Conservation (phyloP, 2,888 invertebrate species). For the Metalampra italica region DNA sequence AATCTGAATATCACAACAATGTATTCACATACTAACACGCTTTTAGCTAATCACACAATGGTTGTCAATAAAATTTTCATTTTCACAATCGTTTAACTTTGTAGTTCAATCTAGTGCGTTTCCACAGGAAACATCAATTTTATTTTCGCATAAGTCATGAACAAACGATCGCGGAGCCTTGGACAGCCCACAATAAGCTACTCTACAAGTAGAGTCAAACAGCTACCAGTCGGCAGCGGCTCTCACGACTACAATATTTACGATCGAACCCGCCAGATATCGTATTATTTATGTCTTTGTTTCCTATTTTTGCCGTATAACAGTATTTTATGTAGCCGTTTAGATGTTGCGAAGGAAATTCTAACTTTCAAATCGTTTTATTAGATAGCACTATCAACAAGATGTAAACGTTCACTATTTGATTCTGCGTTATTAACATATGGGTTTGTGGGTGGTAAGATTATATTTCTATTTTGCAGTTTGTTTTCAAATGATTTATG, state of each 20-base stretch:
- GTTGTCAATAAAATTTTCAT: too few relatives aligned
- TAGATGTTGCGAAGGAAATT: slow-evolving; percentile 13
- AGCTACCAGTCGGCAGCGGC: slow-evolving; percentile 34
- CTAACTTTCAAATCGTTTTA: slow-evolving; percentile 1
- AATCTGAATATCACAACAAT: too few relatives aligned
- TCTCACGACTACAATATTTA: slow-evolving; percentile 64
- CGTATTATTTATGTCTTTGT: slow-evolving; percentile 69
- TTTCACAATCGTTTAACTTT: too few relatives aligned
- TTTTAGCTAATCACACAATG: too few relatives aligned
- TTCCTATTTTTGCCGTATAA: slow-evolving; percentile 31
- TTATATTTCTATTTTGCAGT: too few relatives aligned
- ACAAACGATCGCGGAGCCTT: slow-evolving; percentile 4
- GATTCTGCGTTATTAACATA: too few relatives aligned
- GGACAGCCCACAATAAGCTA: slow-evolving; percentile 6
- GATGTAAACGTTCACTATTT: too few relatives aligned
- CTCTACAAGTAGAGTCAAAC: neutral
- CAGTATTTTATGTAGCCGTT: slow-evolving; percentile 19
- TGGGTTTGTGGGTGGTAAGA: too few relatives aligned
- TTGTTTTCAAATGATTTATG: too few relatives aligned
- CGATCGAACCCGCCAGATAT: slow-evolving; percentile 46
- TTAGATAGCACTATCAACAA: neutral
- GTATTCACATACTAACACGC: too few relatives aligned
- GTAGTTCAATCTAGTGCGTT: too few relatives aligned
- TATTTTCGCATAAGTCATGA: slow-evolving; percentile 5
- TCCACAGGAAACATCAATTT: slow-evolving; percentile 5